These are phyloP conservation scores for Subacronicta megacephala DNA, from an alignment of 2,888 invertebrate genomes.

Conservation along the genomic window DNA sequence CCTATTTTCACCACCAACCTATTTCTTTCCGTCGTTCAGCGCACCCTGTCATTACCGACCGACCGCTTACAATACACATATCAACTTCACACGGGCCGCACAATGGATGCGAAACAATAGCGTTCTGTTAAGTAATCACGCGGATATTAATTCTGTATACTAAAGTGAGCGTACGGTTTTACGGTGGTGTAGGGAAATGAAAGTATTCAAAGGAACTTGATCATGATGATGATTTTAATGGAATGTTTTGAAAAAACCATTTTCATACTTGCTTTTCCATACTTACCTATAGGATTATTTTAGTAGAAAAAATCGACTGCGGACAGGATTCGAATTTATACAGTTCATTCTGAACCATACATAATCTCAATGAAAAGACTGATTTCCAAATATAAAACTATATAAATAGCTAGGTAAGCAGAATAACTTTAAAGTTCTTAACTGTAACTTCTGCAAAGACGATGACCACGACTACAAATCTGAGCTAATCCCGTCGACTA, in stretches of 20 bases:
- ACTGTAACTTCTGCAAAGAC: slow-evolving; percentile 8
- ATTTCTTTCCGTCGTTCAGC: slow-evolving; percentile 6
- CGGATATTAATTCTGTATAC: slow-evolving; percentile 43
- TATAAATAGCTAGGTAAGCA: no score
- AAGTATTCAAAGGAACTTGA: background rate
- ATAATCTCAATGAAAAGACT: no score
- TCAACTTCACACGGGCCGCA: slow-evolving; percentile 75
- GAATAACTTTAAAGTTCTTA: background rate
- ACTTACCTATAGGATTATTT: no score
- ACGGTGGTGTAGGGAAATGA: background rate
- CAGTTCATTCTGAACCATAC: no score
- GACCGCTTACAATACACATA: slow-evolving; percentile 77
- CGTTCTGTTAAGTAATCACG: slow-evolving; percentile 50
- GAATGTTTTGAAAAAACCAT: no score
- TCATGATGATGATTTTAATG: no score
- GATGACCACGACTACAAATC: slow-evolving; percentile 2
- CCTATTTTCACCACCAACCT: background rate
- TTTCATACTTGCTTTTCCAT: no score
- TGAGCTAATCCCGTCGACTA: slow-evolving; percentile 16
- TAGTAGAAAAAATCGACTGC: no score
- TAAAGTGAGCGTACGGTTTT: slow-evolving; percentile 14
- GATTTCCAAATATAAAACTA: no score
- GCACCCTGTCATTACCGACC: slow-evolving; percentile 56
- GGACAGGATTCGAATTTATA: no score
- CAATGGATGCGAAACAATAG: slow-evolving; percentile 63